Percentiles rank a stretch among this genome's conserved stretches.
Conservation (phyloP, 2,797 vertebrate genomes). For the Anguilla obscura region DNA sequence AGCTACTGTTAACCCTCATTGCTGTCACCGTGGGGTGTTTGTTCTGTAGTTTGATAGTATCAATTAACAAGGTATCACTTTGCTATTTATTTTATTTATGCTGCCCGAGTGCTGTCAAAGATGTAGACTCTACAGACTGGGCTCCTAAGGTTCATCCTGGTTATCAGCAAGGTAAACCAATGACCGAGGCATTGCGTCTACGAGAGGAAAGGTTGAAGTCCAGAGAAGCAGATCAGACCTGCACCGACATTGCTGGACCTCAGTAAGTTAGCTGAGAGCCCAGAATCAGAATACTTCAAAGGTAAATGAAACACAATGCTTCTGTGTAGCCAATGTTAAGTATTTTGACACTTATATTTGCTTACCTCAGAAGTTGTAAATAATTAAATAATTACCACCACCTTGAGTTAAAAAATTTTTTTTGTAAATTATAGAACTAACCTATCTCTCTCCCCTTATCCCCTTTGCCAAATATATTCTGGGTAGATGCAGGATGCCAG, state of each 20-base stretch:
- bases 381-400: too few relatives aligned
- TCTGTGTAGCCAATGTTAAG: neutral
- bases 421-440: conserved; percentile 12
- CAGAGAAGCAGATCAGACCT: neutral
- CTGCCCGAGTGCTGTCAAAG: neutral
- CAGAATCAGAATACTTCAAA: neutral
- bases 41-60: too few relatives aligned
- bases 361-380: too few relatives aligned
- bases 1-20: neutral
- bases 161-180: neutral
- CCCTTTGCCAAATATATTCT: neutral
- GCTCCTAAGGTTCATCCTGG: neutral
- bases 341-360: neutral
- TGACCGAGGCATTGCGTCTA: neutral
- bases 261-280: neutral
- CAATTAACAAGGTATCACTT: too few relatives aligned
- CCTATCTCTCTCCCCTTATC: neutral
- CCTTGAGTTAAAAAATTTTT: too few relatives aligned
- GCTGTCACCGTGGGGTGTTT: too few relatives aligned
- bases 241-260: conserved; percentile 1
- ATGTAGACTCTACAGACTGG: neutral
- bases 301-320: neutral
- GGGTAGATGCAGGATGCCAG: conserved; percentile 15
- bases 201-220: neutral
- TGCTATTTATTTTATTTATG: neutral